A percentile compares a stretch with the other conserved stretches of the same genome.
Conservation (phyloP, 2,113 vertebrate genomes). For the Bombycilla garrulus region DNA sequence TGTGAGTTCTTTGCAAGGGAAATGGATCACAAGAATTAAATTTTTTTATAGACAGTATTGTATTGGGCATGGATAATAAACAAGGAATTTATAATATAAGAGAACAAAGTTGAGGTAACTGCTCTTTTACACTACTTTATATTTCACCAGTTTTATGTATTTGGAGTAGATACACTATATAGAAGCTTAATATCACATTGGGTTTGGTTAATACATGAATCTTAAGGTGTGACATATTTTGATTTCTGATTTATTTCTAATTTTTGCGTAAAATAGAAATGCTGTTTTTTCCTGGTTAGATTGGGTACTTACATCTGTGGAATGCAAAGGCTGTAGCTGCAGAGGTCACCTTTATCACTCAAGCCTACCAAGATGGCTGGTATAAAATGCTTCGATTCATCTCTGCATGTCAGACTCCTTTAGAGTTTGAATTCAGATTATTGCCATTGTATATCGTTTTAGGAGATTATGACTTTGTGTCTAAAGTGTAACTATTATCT, state of each 20-base stretch:
- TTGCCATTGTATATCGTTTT: background rate
- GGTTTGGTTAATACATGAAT: background rate
- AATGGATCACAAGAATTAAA: background rate
- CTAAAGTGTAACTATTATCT: background rate
- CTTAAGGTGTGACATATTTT: background rate
- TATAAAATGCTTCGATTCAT: background rate
- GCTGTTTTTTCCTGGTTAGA: background rate
- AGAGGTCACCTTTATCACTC: background rate
- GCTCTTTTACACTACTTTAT: background rate
- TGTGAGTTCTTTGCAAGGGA: background rate
- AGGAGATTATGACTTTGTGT: background rate
- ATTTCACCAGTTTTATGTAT: background rate
- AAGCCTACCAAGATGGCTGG: background rate
- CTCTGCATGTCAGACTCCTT: background rate
- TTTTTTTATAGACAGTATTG: background rate
- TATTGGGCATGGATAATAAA: background rate
- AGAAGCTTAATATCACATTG: background rate
- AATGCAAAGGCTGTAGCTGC: background rate
- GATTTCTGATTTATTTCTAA: background rate
- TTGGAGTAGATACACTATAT: background rate
- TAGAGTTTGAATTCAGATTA: background rate
- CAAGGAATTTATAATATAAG: background rate
- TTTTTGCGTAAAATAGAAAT: background rate
- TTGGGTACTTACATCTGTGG: background rate
- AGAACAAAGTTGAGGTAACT: background rate